Conservation (phyloP, 1,140 invertebrate species). For the Dreissena rostriformis region DNA sequence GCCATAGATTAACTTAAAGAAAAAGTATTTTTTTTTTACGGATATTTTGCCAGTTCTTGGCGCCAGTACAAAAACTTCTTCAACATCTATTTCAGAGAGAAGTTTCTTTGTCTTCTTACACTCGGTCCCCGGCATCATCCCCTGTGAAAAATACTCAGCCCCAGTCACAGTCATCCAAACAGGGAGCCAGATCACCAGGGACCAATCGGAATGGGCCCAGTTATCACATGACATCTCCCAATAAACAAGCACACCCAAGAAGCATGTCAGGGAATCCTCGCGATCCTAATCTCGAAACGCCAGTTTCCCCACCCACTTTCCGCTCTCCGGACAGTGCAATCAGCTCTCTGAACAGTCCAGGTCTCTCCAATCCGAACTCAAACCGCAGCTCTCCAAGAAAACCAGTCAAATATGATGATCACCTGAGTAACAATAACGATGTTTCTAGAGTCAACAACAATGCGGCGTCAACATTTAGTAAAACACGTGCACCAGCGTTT, state of each 20-base stretch:
- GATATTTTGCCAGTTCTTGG: no score
- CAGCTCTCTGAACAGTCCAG: constrained; percentile 35
- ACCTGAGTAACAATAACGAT: background rate
- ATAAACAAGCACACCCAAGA: background rate
- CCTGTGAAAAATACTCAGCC: constrained; percentile 26
- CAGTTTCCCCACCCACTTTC: constrained; percentile 7
- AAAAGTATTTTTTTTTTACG: no score
- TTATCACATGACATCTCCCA: background rate
- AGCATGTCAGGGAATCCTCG: constrained; percentile 14
- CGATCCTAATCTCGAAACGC: background rate
- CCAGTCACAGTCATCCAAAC: constrained; percentile 22
- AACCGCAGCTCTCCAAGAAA: constrained; percentile 18
- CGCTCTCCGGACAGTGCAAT: constrained; percentile 48
- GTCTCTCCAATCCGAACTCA: constrained; percentile 15
- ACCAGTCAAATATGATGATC: background rate
- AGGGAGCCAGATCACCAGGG: background rate
- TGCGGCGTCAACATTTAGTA: background rate
- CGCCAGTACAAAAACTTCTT: no score
- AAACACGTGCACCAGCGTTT: constrained; percentile 41
- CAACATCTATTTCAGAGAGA: no score
- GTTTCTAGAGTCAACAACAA: background rate
- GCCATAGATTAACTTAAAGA: no score
- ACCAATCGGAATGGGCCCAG: background rate
- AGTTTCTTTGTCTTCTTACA: background rate
- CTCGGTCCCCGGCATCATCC: constrained; percentile 23